Evolutionary conservation across 2,113 vertebrate species (phyloP).

Genomic region (Corvus hawaiiensis): DNA sequence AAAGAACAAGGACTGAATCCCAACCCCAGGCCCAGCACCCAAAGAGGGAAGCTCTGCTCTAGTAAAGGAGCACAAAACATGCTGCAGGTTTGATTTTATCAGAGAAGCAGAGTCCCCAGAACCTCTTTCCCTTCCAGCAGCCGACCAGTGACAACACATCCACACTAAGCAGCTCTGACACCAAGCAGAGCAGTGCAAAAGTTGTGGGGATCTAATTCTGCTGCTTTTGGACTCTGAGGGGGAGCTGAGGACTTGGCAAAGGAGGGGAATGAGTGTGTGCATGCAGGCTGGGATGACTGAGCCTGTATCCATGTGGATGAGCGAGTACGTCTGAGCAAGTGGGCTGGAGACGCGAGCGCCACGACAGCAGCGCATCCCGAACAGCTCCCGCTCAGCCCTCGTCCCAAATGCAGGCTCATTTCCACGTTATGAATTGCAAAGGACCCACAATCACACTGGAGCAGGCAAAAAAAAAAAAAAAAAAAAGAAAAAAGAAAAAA

Average conservation of each 20-base stretch:
- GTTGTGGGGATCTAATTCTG: background rate
- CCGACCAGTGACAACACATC: background rate
- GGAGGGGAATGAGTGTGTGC: background rate
- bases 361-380: background rate
- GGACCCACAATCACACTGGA: background rate
- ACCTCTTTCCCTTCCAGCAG: background rate
- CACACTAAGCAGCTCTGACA: fast-evolving
- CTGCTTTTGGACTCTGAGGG: background rate
- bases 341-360: background rate
- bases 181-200: fast-evolving
- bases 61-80: background rate
- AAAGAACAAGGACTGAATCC: background rate
- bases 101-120: background rate
- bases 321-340: background rate
- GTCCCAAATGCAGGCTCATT: background rate
- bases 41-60: background rate
- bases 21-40: background rate
- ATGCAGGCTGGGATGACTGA: background rate
- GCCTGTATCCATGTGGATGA: background rate
- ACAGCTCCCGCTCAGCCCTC: background rate
- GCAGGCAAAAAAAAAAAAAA: background rate
- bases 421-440: background rate
- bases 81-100: background rate
- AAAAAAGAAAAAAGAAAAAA: background rate
- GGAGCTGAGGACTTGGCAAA: constrained; percentile 18